Evolutionary conservation across 1,140 invertebrate species (phyloP).

Genomic region (Thaumetopoea pityocampa): DNA sequence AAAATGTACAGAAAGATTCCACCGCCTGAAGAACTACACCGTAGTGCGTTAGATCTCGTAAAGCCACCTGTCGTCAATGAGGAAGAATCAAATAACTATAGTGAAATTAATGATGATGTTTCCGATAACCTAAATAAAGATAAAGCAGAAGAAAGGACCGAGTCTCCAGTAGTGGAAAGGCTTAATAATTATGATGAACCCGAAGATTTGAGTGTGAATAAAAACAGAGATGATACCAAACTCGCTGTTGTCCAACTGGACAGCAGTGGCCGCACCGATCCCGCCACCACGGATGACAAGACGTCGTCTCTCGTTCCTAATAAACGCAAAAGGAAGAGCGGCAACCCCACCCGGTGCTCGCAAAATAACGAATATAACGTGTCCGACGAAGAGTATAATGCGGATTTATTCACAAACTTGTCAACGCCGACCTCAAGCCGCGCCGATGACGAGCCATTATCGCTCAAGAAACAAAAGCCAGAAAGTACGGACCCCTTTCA

Average conservation of each 20-base stretch:
- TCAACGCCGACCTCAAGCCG: slow-evolving; percentile 53
- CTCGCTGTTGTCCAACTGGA: slow-evolving; percentile 35
- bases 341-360: slow-evolving; percentile 90
- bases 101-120: slow-evolving; percentile 52
- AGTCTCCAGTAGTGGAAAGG: slow-evolving; percentile 38
- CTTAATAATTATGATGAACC: slow-evolving; percentile 76
- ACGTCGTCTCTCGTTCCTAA: slow-evolving; percentile 71
- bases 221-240: slow-evolving; percentile 77
- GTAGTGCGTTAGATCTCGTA: slow-evolving; percentile 53
- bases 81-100: slow-evolving; percentile 52
- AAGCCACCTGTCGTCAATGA: slow-evolving; percentile 37
- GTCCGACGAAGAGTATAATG: slow-evolving; percentile 79
- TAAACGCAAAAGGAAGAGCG: slow-evolving; percentile 89
- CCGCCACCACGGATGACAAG: slow-evolving; percentile 59
- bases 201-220: slow-evolving; percentile 81
- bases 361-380: slow-evolving; percentile 78
- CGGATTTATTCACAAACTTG: slow-evolving; percentile 73
- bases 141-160: slow-evolving; percentile 29
- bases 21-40: slow-evolving; percentile 44
- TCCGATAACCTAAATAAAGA: slow-evolving; percentile 69
- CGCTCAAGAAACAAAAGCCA: slow-evolving; percentile 77
- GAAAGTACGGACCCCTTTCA: slow-evolving; percentile 67
- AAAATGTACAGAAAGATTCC: slow-evolving; percentile 72
- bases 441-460: slow-evolving; percentile 74
- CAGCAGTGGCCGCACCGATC: slow-evolving; percentile 68